Conservation (phyloP, 2,113 vertebrate genomes). For the Pelvicachromis taeniatus region DNA sequence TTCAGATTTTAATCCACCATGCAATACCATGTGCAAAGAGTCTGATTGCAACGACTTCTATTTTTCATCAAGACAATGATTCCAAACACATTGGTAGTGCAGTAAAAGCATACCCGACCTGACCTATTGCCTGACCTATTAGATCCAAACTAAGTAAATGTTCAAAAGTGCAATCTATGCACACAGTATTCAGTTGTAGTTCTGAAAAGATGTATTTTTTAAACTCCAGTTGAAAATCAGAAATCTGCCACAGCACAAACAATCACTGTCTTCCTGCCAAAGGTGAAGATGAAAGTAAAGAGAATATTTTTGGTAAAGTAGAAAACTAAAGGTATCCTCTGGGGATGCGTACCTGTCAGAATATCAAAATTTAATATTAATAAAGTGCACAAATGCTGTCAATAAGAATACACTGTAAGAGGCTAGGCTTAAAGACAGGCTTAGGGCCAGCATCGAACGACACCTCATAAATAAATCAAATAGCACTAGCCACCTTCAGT, state of each 20-base stretch:
- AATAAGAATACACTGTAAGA: constrained; percentile 14
- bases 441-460: constrained; percentile 1
- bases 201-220: not conserved
- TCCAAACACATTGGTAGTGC: not conserved
- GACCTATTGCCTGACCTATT: not conserved
- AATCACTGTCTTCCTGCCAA: not conserved
- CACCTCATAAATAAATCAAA: constrained; percentile 42
- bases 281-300: not conserved
- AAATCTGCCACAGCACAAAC: not conserved
- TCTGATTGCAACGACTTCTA: not conserved
- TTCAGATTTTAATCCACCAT: not conserved
- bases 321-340: constrained; percentile 2
- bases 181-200: not conserved
- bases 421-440: constrained; percentile 5
- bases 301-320: not conserved
- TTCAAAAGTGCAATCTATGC: not conserved
- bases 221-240: not conserved
- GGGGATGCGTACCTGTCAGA: constrained; percentile 7
- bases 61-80: not conserved
- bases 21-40: not conserved
- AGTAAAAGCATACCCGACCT: not conserved
- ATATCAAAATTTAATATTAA: constrained; percentile 52
- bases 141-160: not conserved
- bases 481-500: not conserved
- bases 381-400: constrained; percentile 38